Percentiles rank a stretch among this genome's conserved stretches.
These are phyloP conservation scores for Gastrophryne carolinensis DNA, from an alignment of 2,797 vertebrate species.

Conservation along the genomic window DNA sequence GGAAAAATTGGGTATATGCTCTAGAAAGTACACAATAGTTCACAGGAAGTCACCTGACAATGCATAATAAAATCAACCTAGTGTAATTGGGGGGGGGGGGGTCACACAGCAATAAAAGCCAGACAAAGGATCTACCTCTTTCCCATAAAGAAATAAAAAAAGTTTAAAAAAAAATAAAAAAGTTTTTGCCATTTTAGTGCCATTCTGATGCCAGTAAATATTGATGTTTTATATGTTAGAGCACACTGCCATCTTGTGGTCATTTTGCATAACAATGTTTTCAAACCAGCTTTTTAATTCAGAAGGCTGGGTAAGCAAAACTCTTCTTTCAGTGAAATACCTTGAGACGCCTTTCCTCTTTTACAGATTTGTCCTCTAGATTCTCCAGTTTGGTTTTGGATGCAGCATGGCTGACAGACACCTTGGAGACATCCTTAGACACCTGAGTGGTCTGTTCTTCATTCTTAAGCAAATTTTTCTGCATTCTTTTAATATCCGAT, in stretches of 20 bases:
- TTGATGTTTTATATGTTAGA: background rate
- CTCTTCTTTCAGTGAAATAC: conserved; percentile 60
- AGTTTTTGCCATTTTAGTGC: too few species aligned
- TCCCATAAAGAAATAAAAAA: too few species aligned
- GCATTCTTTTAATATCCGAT: conserved; percentile 65
- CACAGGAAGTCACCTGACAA: too few species aligned
- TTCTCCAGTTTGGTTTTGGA: conserved; percentile 65
- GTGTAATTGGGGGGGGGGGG: too few species aligned
- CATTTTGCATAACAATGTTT: background rate
- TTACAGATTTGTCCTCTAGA: conserved; percentile 62
- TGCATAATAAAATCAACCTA: too few species aligned
- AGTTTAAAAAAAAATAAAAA: too few species aligned
- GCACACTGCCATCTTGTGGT: conserved; percentile 43
- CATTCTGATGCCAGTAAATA: background rate
- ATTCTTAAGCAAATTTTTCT: conserved; percentile 66
- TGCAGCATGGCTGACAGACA: conserved; percentile 61
- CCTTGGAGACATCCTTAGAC: conserved; percentile 65
- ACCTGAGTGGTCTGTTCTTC: conserved; percentile 68
- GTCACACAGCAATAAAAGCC: too few species aligned
- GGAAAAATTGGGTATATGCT: too few species aligned
- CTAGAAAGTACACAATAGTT: too few species aligned
- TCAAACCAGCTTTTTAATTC: background rate
- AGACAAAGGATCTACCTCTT: too few species aligned
- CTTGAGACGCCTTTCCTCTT: conserved; percentile 72
- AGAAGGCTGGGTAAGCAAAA: background rate